Evolutionary conservation across 2,888 invertebrate genomes (phyloP), one percentile per base, ranked within the genome.

Genomic region (Drosophila anomalipes): DNA sequence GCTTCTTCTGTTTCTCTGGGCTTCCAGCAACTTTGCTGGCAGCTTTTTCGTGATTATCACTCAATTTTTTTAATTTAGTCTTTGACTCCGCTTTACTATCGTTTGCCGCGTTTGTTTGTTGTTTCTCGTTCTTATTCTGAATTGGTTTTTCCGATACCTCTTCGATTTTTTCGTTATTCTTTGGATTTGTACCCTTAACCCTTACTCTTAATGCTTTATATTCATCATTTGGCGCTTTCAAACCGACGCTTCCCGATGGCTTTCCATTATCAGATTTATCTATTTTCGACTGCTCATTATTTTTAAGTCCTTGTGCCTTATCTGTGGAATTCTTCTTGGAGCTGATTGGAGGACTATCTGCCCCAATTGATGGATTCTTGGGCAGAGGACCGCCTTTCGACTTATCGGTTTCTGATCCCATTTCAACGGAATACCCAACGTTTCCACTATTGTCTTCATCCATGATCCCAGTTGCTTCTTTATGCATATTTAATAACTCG

Each of bases 141-240:
- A 33, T 22, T 30, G 41, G 3, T 5, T 37, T 57, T 9, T 28
- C 14, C 0, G 10, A 26, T 33, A 12, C 6, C 10, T 32, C 16
- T 41, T 49, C 19, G 2, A 22, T 10, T 22, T 44, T 22, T 9
- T 39, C 28, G 4, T 30, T 9, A 6, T 35, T 7, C 10, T 49
- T 26, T 32, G 44, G 9, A 3, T 58, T 41, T 12, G 35, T 47
- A 30, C 10, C 9, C 22, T 60, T 70, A 16, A 62, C 72, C 1
- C 54, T 52, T 5, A 81, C 70, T 28, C 63, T 81, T 19, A 81
- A 14, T 16, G 72, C 58, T 41, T 68, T 72, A 53, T 54, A 78
- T 33, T 53, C 44, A 0, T 61, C 49, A 56, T 58, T 47, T 56
- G 19, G 35, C 26, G 4, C 56, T 62, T 26, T 39, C 22, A 65